phyloP scores from a whole-genome alignment of 2,797 vertebrate species.

The Melanitta fusca region DNA sequence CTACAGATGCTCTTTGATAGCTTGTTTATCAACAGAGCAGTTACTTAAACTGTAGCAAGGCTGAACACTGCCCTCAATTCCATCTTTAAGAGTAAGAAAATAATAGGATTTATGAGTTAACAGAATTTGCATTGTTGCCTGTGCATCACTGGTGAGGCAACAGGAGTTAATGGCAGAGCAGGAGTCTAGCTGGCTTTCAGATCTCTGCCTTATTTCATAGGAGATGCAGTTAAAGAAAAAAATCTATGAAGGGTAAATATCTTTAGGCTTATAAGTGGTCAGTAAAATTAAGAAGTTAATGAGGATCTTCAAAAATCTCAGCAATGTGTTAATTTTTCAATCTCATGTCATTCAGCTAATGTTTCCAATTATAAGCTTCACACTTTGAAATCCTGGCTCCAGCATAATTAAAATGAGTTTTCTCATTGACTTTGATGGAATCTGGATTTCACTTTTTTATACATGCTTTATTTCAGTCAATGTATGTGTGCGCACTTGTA shows the following conservation, averaged over 20 bases:
- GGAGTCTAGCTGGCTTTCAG: not conserved
- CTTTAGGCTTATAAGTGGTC: not conserved
- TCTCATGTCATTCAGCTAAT: not conserved
- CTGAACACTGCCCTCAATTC: not conserved
- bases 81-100: not conserved
- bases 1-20: not conserved
- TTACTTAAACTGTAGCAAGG: not conserved
- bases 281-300: not conserved
- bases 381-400: not conserved
- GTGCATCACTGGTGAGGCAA: not conserved
- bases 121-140: not conserved
- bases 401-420: not conserved
- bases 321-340: not conserved
- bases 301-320: not conserved
- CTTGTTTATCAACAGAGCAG: not conserved
- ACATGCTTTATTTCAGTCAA: not conserved
- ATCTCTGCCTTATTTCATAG: not conserved
- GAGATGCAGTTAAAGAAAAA: not conserved
- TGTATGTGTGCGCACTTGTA: fast-evolving
- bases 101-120: not conserved
- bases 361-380: not conserved
- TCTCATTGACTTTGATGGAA: not conserved
- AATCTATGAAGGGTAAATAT: not conserved
- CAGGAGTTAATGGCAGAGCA: not conserved
- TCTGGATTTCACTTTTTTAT: not conserved